Percentiles rank a stretch among this genome's conserved stretches.
Evolutionary conservation across 92 coral and sea anemone species (phyloP).

Genomic region (Phenganax stokvisi): DNA sequence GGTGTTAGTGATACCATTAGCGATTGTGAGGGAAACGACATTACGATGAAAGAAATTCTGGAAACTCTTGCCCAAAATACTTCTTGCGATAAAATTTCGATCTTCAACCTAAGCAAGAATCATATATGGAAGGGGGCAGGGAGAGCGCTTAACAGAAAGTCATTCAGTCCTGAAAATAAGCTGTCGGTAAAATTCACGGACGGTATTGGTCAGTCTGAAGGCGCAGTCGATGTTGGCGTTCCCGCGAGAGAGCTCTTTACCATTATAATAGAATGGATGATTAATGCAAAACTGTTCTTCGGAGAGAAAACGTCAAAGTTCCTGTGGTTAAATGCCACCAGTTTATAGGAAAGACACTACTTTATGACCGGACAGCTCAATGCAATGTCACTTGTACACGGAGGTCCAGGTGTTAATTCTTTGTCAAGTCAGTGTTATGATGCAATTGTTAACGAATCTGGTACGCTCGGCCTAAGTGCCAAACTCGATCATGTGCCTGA

Average conservation of each 20-base stretch:
- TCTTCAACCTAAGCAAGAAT: conserved; percentile 24
- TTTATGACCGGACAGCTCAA: conserved; percentile 47
- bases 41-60: conserved; percentile 9
- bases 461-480: not conserved
- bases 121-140: conserved; percentile 40
- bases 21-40: not conserved
- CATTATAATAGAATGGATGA: conserved; percentile 22
- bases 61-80: not conserved
- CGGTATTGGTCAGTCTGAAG: conserved; percentile 30
- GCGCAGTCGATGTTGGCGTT: conserved; percentile 33
- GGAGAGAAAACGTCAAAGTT: conserved; percentile 37
- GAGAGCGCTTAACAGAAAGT: conserved; percentile 34
- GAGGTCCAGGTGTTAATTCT: conserved; percentile 4
- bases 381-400: conserved; percentile 37
- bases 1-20: no score
- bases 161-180: conserved; percentile 25
- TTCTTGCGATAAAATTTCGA: conserved; percentile 9
- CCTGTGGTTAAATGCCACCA: conserved; percentile 41
- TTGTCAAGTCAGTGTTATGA: not conserved
- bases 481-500: conserved; percentile 1
- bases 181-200: conserved; percentile 37
- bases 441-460: not conserved
- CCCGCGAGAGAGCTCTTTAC: conserved; percentile 34
- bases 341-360: conserved; percentile 43
- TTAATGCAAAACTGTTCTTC: conserved; percentile 9